Evolutionary conservation across 2,113 vertebrate genomes (phyloP).

Genomic region (Engystomops pustulosus): DNA sequence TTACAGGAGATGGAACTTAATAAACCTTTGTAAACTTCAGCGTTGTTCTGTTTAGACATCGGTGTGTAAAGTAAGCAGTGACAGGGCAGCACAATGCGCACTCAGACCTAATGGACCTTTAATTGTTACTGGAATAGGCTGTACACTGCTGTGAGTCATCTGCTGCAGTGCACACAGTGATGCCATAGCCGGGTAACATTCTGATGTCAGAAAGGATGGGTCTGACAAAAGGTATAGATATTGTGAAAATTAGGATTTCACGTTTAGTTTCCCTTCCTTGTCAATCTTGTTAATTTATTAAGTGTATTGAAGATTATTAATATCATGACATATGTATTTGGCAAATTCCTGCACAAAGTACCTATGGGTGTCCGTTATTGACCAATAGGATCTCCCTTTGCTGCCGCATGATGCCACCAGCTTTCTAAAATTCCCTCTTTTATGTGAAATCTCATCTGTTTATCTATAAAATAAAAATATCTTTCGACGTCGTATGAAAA

Average conservation of each 20-base stretch:
- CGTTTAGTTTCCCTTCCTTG: background rate
- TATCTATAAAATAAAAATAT: too few species aligned
- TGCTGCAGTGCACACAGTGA: background rate
- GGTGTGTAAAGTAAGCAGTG: slow-evolving; percentile 25
- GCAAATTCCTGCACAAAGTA: too few species aligned
- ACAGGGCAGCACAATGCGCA: slow-evolving; percentile 3
- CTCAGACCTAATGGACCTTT: slow-evolving; percentile 13
- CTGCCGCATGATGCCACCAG: too few species aligned
- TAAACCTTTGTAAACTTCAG: background rate
- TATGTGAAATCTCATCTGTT: too few species aligned
- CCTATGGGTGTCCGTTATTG: too few species aligned
- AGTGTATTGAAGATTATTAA: too few species aligned
- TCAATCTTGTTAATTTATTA: too few species aligned
- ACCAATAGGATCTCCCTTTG: too few species aligned
- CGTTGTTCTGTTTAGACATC: slow-evolving; percentile 26
- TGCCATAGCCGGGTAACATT: background rate
- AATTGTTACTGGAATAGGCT: slow-evolving; percentile 41
- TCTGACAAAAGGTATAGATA: background rate
- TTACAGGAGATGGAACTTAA: background rate
- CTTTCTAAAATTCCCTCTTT: too few species aligned
- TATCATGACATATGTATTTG: too few species aligned
- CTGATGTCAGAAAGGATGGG: background rate
- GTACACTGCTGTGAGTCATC: slow-evolving; percentile 24
- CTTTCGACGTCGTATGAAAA: too few species aligned
- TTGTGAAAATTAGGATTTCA: background rate